Evolutionary conservation across 2,797 vertebrate species (phyloP).

Genomic region (Bucorvus abyssinicus): DNA sequence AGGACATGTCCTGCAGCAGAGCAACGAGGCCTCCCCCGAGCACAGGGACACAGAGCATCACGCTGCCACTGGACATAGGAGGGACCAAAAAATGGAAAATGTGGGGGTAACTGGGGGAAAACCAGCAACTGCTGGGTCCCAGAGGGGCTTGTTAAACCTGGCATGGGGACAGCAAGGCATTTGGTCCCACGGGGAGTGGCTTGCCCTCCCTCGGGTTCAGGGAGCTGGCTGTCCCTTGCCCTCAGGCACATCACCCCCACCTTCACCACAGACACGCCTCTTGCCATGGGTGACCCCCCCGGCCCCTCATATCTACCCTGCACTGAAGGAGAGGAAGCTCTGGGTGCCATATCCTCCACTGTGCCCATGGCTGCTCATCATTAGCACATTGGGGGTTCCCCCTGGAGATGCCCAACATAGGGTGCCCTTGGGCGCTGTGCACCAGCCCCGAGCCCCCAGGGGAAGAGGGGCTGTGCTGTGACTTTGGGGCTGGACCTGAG

Average conservation of each 20-base stretch:
- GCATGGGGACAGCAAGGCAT: accelerated
- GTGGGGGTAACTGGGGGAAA: neutral
- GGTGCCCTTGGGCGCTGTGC: neutral
- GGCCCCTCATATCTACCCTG: neutral
- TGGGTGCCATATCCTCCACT: neutral
- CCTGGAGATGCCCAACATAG: neutral
- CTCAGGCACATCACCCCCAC: neutral
- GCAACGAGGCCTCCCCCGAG: accelerated
- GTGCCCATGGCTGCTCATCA: accelerated
- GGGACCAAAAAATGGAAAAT: neutral
- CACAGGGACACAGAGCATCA: neutral
- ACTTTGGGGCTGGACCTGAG: neutral
- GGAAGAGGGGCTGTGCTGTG: neutral
- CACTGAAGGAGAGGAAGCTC: neutral
- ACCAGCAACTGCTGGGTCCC: neutral
- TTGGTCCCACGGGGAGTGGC: neutral
- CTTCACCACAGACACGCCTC: neutral
- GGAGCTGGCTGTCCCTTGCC: neutral
- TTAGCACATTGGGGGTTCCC: neutral
- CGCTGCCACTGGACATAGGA: accelerated
- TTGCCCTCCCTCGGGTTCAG: neutral
- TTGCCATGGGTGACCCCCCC: neutral
- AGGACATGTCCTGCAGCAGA: neutral
- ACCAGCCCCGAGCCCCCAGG: accelerated
- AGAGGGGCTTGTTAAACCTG: neutral